These are phyloP conservation scores for Meriones psammophilus DNA, from an alignment of 2,797 vertebrate species.

Conservation along the genomic window DNA sequence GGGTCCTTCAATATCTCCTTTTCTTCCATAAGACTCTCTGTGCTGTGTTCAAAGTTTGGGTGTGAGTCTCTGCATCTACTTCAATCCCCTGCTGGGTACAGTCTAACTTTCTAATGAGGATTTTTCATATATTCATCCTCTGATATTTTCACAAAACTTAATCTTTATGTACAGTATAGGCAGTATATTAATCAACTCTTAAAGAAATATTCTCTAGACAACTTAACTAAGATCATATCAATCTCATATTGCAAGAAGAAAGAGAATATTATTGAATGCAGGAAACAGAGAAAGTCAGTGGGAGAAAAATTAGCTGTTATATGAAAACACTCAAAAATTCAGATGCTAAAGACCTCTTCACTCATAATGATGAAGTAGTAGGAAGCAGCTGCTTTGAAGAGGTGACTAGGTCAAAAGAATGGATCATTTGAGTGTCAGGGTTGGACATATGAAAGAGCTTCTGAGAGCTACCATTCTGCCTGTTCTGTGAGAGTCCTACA, in stretches of 20 bases:
- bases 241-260: background rate
- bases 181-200: background rate
- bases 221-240: background rate
- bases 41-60: too few relatives aligned
- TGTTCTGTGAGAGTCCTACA: background rate
- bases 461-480: background rate
- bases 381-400: too few relatives aligned
- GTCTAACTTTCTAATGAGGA: background rate
- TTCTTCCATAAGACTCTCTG: too few relatives aligned
- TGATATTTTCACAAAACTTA: background rate
- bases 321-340: background rate
- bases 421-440: rapidly evolving
- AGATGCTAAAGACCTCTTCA: background rate
- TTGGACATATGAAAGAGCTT: background rate
- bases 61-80: too few relatives aligned
- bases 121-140: background rate
- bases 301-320: background rate
- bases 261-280: background rate
- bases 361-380: background rate
- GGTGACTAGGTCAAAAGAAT: background rate
- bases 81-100: too few relatives aligned
- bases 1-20: too few relatives aligned
- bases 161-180: background rate
- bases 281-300: background rate
- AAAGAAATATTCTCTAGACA: background rate